phyloP scores from a whole-genome alignment of 2,113 vertebrate species.

The Toxostoma redivivum region DNA sequence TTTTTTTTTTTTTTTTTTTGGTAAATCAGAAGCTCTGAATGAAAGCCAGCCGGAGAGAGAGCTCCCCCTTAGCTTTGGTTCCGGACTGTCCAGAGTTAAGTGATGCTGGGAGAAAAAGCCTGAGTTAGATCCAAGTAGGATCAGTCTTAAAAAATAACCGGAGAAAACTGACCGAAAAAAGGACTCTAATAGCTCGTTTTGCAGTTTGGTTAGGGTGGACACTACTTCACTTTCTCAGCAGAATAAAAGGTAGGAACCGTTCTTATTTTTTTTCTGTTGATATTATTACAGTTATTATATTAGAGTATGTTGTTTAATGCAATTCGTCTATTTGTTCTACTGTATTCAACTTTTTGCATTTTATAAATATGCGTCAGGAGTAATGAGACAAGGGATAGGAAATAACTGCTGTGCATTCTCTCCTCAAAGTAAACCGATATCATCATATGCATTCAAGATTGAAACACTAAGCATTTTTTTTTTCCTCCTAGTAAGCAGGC shows the following conservation, averaged over 20 bases:
- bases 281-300: background rate
- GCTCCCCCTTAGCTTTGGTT: conserved; percentile 65
- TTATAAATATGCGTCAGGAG: background rate
- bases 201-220: conserved; percentile 56
- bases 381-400: background rate
- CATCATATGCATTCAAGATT: background rate
- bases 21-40: conserved; percentile 69
- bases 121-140: conserved; percentile 76
- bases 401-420: background rate
- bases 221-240: conserved; percentile 60
- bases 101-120: conserved; percentile 71
- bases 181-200: conserved; percentile 38
- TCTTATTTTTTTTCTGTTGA: background rate
- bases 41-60: conserved; percentile 71
- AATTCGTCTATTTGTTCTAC: background rate
- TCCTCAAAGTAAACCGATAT: background rate
- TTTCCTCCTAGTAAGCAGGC: background rate
- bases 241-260: conserved; percentile 73
- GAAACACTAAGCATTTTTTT: background rate
- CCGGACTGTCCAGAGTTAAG: conserved; percentile 77
- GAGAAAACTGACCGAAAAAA: conserved; percentile 35
- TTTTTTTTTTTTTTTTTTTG: background rate
- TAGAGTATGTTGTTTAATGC: background rate
- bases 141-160: conserved; percentile 62
- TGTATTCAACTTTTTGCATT: conserved; percentile 48